phyloP scores from a whole-genome alignment of 2,113 vertebrate species.

The Gila orcuttii region DNA sequence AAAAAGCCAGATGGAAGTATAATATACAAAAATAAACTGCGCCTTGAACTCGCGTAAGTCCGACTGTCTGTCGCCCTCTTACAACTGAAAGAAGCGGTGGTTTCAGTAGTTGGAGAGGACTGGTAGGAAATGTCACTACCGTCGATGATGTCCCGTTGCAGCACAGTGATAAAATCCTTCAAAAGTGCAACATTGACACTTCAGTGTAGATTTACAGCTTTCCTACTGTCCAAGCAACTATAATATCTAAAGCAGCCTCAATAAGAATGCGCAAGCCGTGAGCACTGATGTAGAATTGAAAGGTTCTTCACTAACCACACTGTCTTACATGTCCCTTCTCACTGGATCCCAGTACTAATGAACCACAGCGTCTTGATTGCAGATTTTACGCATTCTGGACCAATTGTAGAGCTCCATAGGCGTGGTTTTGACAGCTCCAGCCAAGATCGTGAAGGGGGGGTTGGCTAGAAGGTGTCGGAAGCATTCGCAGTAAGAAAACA shows the following conservation, averaged over 20 bases:
- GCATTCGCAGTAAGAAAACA: slow-evolving; percentile 96
- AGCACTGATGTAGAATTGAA: slow-evolving; percentile 63
- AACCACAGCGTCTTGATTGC: slow-evolving; percentile 85
- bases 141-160: slow-evolving; percentile 44
- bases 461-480: slow-evolving; percentile 90
- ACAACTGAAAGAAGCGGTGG: not conserved
- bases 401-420: slow-evolving; percentile 82
- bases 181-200: slow-evolving; percentile 40
- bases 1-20: slow-evolving; percentile 68
- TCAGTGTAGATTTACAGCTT: slow-evolving; percentile 27
- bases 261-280: slow-evolving; percentile 23
- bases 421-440: slow-evolving; percentile 82
- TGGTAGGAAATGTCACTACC: slow-evolving; percentile 33
- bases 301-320: slow-evolving; percentile 75
- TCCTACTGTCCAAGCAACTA: slow-evolving; percentile 32
- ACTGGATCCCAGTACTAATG: slow-evolving; percentile 78
- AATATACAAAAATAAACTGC: slow-evolving; percentile 50
- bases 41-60: slow-evolving; percentile 28
- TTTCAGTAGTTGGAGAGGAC: slow-evolving; percentile 30
- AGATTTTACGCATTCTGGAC: slow-evolving; percentile 84
- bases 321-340: slow-evolving; percentile 79
- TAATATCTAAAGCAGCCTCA: slow-evolving; percentile 40
- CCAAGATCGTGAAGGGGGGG: slow-evolving; percentile 73
- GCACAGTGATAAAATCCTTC: slow-evolving; percentile 52
- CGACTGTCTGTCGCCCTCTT: slow-evolving; percentile 16